Evolutionary conservation across 2,797 vertebrate species (phyloP), one percentile per base, ranked within the genome.

Genomic region (Adelosebastes latens): DNA sequence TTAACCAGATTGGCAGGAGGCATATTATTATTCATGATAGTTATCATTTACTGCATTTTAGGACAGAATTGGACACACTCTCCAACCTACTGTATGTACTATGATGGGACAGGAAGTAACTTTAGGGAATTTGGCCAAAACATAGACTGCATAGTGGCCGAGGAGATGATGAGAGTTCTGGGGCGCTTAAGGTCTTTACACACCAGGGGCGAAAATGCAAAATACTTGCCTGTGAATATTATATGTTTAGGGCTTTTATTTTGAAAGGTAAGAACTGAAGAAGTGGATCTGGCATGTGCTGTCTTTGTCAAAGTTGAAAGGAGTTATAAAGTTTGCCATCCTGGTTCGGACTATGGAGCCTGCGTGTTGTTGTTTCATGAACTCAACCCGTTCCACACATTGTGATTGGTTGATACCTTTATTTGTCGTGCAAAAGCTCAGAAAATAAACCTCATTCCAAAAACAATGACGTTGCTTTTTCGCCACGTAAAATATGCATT

Each of bases 1-100:
- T 89, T 88, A 68, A 82, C 52, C 58, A 81, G 55, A 65, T 71
- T 85, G 76, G 22, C 72, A 73, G 25, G 20, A 72, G 1, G 46
- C n/a, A 18, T 56, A 13, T 71, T 24, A 22, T 36, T 14, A 75
- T 32, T 24, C 5, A 32, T 24, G 13, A 72, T 69, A 2, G 2
- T 61, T 53, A 11, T 46, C 7, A 68, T 56, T 65, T 24, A 39
- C 22, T 81, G 31, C 39, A 53, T 29, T 49, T 42, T 58, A 66
- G 9, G 25, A 29, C 22, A 14, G 8, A 56, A 36, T 3, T 69
- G 12, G 56, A 69, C 22, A 8, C 18, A 14, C 20, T 52, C 20
- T 18, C 34, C 18, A 72, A 12, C 8, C n/a, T 25, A 27, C 8
- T 49, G 7, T 49, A 20, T 49, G 18, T 20, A 32, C 36, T 53